Evolutionary conservation across 2,113 vertebrate genomes (phyloP).

Genomic region (Thamnophis sirtalis): DNA sequence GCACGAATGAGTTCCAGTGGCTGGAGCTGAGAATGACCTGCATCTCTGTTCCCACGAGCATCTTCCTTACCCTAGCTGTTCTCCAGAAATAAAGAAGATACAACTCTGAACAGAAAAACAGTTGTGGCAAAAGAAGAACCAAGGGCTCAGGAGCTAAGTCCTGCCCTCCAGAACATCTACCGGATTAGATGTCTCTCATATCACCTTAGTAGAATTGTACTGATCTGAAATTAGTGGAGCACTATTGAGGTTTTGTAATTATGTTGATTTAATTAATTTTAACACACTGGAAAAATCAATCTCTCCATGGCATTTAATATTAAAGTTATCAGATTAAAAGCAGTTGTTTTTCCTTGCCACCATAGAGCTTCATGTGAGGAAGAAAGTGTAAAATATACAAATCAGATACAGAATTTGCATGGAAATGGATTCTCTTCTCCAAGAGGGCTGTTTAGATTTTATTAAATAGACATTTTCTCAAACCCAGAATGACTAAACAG

Average conservation of each 20-base stretch:
- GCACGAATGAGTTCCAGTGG: slow-evolving; percentile 34
- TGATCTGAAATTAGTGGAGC: neutral
- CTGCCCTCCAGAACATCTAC: neutral
- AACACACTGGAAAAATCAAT: neutral
- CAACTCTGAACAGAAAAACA: neutral
- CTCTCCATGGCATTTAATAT: neutral
- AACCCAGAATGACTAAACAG: neutral
- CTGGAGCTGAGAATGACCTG: slow-evolving; percentile 64
- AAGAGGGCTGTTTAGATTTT: neutral
- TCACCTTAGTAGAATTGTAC: slow-evolving; percentile 3
- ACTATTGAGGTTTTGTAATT: neutral
- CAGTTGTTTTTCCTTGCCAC: neutral
- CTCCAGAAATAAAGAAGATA: slow-evolving; percentile 9
- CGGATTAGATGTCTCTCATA: neutral
- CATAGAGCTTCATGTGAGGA: neutral
- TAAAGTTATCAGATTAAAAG: neutral
- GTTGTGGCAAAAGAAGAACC: neutral
- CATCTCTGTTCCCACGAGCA: slow-evolving; percentile 62
- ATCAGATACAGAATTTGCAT: neutral
- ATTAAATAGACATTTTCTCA: neutral
- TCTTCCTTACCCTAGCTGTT: slow-evolving; percentile 56
- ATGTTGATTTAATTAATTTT: neutral
- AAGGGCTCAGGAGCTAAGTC: neutral
- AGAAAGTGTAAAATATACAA: neutral
- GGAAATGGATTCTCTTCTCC: neutral